Conservation (phyloP, 1,140 invertebrate genomes). For the Nomia melanderi region DNA sequence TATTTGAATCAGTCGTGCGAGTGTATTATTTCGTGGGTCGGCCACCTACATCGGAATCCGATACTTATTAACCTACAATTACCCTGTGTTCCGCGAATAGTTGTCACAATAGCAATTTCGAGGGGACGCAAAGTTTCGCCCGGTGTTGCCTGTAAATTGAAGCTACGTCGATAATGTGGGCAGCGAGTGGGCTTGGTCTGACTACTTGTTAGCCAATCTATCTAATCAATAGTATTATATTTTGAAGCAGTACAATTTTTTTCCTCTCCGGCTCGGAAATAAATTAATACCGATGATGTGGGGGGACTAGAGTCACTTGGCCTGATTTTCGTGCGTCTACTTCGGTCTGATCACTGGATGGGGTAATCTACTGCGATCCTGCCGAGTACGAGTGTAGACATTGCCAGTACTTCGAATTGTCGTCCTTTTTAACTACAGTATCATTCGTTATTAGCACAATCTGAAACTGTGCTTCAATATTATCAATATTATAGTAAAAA, state of each 20-base stretch:
- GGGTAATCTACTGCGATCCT: not conserved
- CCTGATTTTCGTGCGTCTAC: not conserved
- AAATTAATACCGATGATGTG: not conserved
- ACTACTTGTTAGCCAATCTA: constrained; percentile 19
- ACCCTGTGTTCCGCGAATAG: too few relatives aligned
- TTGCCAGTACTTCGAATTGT: too few relatives aligned
- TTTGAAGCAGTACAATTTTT: not conserved
- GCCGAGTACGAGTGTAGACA: too few relatives aligned
- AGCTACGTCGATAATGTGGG: constrained; percentile 1
- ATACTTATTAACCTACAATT: not conserved
- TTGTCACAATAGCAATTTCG: constrained; percentile 3
- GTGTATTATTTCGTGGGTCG: constrained; percentile 16
- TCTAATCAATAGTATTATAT: not conserved
- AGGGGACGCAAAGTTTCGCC: not conserved
- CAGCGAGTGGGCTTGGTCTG: constrained; percentile 1
- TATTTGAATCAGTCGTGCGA: not conserved
- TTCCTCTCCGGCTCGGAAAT: not conserved
- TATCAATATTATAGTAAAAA: too few relatives aligned
- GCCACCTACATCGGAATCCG: not conserved
- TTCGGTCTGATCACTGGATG: not conserved
- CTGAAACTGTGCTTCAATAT: too few relatives aligned
- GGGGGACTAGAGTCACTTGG: not conserved
- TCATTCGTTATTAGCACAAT: too few relatives aligned
- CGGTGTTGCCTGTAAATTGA: not conserved
- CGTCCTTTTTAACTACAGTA: too few relatives aligned